A percentile compares a stretch with the other conserved stretches of the same genome.
Conservation (phyloP, 2,797 vertebrate genomes). For the Triplophysa bombifrons region DNA sequence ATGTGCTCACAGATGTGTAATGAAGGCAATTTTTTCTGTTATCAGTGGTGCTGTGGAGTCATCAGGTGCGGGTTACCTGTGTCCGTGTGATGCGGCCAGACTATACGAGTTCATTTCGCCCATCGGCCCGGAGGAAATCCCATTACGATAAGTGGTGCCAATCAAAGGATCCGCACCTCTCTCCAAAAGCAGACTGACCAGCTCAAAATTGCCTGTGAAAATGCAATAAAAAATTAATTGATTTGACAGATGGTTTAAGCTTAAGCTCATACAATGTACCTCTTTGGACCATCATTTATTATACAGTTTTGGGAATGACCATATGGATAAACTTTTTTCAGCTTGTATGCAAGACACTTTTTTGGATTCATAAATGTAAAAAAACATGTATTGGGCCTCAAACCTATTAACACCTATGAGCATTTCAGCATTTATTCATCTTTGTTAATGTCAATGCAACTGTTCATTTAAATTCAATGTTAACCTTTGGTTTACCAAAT, state of each 20-base stretch:
- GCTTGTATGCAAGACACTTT: too few species aligned
- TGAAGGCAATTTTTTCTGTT: neutral
- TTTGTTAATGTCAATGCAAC: too few species aligned
- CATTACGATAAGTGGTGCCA: slow-evolving; percentile 80
- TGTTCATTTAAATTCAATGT: too few species aligned
- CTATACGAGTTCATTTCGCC: slow-evolving; percentile 84
- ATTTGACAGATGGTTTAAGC: slow-evolving; percentile 13
- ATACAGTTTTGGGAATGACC: too few species aligned
- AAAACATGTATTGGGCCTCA: too few species aligned
- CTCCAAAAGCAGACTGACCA: slow-evolving; percentile 81
- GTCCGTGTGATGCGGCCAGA: slow-evolving; percentile 81
- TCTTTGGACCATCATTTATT: too few species aligned
- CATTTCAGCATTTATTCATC: too few species aligned
- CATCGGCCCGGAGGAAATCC: slow-evolving; percentile 76
- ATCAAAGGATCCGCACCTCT: slow-evolving; percentile 82
- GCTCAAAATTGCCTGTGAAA: slow-evolving; percentile 80
- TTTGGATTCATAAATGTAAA: too few species aligned
- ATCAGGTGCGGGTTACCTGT: slow-evolving; percentile 72
- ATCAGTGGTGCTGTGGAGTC: slow-evolving; percentile 7
- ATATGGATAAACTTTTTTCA: too few species aligned
- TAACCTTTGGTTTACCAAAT: too few species aligned
- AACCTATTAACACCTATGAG: too few species aligned
- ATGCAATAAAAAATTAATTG: slow-evolving; percentile 6
- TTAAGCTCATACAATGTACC: too few species aligned
- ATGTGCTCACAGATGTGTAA: neutral